Conservation (phyloP, 2,888 invertebrate species). For the Limnephilus rhombicus region DNA sequence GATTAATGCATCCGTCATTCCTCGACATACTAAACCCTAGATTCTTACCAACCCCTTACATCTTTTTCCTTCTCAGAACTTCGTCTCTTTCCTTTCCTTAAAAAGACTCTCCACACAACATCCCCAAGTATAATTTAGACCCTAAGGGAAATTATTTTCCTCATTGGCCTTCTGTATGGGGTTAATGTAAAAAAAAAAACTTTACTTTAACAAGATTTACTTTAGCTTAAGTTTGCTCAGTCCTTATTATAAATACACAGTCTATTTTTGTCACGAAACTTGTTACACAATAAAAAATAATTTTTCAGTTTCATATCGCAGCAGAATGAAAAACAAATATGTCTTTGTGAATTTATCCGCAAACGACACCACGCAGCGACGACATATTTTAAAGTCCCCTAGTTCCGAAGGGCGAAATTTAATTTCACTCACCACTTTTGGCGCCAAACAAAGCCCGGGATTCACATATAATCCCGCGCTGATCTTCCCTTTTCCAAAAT, state of each 20-base stretch:
- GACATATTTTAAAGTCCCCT: conserved; percentile 47
- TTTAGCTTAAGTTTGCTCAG: too few relatives aligned
- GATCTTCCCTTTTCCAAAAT: conserved; percentile 61
- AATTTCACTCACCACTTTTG: conserved; percentile 61
- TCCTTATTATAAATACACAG: neutral
- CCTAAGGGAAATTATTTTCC: too few relatives aligned
- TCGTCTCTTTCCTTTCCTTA: too few relatives aligned
- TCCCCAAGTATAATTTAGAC: too few relatives aligned
- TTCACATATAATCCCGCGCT: conserved; percentile 52
- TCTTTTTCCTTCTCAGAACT: too few relatives aligned
- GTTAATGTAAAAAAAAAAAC: too few relatives aligned
- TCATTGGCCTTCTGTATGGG: too few relatives aligned
- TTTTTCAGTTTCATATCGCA: neutral
- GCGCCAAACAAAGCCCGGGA: conserved; percentile 58
- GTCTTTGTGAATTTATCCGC: conserved; percentile 6
- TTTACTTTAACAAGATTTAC: too few relatives aligned
- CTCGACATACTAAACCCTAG: too few relatives aligned
- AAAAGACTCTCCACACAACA: too few relatives aligned
- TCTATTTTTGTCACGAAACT: neutral
- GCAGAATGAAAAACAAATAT: conserved; percentile 6
- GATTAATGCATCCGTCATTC: too few relatives aligned
- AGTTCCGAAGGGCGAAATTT: conserved; percentile 54
- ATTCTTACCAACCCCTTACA: too few relatives aligned
- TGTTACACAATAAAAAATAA: neutral
- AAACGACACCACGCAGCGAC: conserved; percentile 12